These are phyloP conservation scores for Microctonus hyperodae DNA, from an alignment of 2,888 invertebrate genomes.

Conservation along the genomic window DNA sequence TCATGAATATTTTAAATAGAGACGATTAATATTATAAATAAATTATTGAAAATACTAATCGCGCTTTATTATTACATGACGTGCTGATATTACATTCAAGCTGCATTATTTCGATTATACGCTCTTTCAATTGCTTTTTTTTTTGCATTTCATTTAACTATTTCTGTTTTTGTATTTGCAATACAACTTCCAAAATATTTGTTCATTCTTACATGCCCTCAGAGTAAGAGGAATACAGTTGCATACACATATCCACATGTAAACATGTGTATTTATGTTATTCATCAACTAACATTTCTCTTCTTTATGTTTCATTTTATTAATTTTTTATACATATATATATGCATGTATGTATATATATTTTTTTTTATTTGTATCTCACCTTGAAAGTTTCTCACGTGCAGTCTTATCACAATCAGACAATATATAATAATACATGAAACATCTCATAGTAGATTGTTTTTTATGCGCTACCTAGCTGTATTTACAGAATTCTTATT, in stretches of 20 bases:
- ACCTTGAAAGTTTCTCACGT: constrained; percentile 44
- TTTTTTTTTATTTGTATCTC: constrained; percentile 21
- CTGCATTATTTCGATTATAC: background rate
- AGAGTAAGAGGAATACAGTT: background rate
- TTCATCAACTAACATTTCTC: background rate
- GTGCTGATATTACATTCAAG: background rate
- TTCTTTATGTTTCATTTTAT: constrained; percentile 27
- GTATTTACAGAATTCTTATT: constrained; percentile 54
- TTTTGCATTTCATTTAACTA: constrained; percentile 1
- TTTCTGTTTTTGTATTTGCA: background rate
- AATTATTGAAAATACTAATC: constrained; percentile 3
- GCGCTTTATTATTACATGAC: background rate
- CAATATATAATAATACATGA: constrained; percentile 53
- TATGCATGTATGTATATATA: too few relatives aligned
- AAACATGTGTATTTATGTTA: background rate
- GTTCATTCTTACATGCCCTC: background rate
- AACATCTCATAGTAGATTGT: constrained; percentile 60
- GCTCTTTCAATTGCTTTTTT: background rate
- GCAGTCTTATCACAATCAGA: constrained; percentile 62
- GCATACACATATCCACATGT: background rate
- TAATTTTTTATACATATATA: too few relatives aligned
- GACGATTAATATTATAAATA: background rate
- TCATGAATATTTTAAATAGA: background rate
- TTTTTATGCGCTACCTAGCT: constrained; percentile 49
- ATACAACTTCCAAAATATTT: background rate